Base-by-base conservation (phyloP, 2,888 invertebrate genomes). In the Erebia palarica region DNA sequence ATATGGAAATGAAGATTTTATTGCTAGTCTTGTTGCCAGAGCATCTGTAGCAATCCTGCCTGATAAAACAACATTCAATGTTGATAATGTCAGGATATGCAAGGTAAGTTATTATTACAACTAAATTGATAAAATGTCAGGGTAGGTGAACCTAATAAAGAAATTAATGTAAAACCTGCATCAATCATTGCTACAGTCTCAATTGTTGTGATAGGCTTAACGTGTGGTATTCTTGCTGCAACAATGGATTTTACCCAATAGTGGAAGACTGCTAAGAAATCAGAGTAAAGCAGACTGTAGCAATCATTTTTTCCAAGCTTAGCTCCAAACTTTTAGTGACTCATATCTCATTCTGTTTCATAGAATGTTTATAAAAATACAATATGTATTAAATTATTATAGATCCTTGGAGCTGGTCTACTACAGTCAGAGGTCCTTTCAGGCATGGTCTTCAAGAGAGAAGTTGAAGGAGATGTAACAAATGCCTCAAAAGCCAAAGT, bases 381-480 rank as follows among this genome's bases (percentile, higher is more conserved):
- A 53, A 55, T 18, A 9, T 10, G 16, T 16, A 10, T 9, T 18
- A 18, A 55, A 16, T 68, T 61, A 51, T 90, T 82, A 53, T 75
- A 95, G 91, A 96, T 97, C 80, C 87, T 97, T 69, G 99, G 99
- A 69, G 96, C 96, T 77, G 98, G 98, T 49, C 91, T 99, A 61
- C 86, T 94, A 11, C 95, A 95, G 74, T 97, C 96, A 18, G 94
- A 96, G 84, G 97, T 99, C 1, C 94, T 99, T 2, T 96, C 97
- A 77, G 99, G 99, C 59, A 99, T 99, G 99, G 99, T 99, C 0
- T 99, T 99, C 90, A 98, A 98, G 84, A 95, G 99, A 69, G 96
- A 97, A 78, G 98, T 99, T 0, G 99, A 99, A 91, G 99, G 99
- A 51, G 97, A 98, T 78, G 91, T 99, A 5, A 95, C 96, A 44